Evolutionary conservation across 2,888 invertebrate genomes (phyloP).

Genomic region (Myathropa florea): DNA sequence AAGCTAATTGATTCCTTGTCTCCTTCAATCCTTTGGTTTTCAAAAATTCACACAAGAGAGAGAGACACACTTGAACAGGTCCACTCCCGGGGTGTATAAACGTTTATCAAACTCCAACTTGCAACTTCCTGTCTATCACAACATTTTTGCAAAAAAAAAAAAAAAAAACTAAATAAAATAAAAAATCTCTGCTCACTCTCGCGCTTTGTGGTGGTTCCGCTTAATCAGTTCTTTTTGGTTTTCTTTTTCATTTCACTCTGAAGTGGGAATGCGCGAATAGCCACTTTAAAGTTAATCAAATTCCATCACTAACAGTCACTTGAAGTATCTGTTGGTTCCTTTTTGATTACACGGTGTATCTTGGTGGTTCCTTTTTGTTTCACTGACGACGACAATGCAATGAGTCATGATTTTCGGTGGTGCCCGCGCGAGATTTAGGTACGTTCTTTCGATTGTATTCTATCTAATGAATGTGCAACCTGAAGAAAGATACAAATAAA

Average conservation of each 20-base stretch:
- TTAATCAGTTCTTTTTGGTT: constrained; percentile 6
- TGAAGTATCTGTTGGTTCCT: constrained; percentile 14
- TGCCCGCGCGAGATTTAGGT: constrained; percentile 28
- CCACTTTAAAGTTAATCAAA: constrained; percentile 7
- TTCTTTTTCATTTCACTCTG: constrained; percentile 35
- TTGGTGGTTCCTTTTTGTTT: constrained; percentile 35
- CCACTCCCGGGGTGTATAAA: constrained; percentile 22
- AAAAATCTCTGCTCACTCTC: not conserved
- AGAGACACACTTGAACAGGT: not conserved
- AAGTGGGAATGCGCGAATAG: not conserved
- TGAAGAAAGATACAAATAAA: constrained; percentile 56
- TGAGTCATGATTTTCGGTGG: constrained; percentile 56
- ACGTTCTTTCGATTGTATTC: constrained; percentile 40
- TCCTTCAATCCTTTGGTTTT: constrained; percentile 32
- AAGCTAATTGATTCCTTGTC: constrained; percentile 11
- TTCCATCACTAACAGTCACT: constrained; percentile 40
- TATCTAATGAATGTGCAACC: constrained; percentile 67
- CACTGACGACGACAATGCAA: constrained; percentile 26
- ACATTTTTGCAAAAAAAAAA: constrained; percentile 23
- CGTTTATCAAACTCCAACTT: constrained; percentile 15
- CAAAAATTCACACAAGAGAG: not conserved
- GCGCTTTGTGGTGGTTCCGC: not conserved
- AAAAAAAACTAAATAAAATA: not conserved
- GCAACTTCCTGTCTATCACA: constrained; percentile 40
- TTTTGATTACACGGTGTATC: constrained; percentile 20